These are phyloP conservation scores for Apotomis capreana DNA, from an alignment of 2,888 invertebrate species.

Conservation along the genomic window DNA sequence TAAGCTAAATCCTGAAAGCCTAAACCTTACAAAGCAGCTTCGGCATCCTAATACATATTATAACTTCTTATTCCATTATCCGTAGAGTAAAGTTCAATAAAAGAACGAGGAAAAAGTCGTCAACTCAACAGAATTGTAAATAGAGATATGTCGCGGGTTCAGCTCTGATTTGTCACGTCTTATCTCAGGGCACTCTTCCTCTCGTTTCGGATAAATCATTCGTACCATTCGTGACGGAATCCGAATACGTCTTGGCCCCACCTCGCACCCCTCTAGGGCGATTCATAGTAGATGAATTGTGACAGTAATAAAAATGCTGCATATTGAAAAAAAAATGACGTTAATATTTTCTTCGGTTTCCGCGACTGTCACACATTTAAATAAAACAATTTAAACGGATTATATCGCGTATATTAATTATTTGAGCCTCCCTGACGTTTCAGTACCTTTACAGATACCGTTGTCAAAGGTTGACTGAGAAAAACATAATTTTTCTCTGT, in stretches of 20 bases:
- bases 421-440: no score
- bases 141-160: slow-evolving; percentile 52
- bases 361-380: no score
- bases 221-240: slow-evolving; percentile 59
- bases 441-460: no score
- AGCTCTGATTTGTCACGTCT: slow-evolving; percentile 65
- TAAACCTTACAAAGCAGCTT: slow-evolving; percentile 44
- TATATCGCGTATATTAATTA: no score
- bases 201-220: slow-evolving; percentile 63
- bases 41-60: slow-evolving; percentile 43
- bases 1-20: not conserved
- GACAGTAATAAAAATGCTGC: slow-evolving; percentile 8
- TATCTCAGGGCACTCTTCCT: slow-evolving; percentile 56
- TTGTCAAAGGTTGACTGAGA: no score
- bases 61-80: slow-evolving; percentile 58
- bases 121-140: slow-evolving; percentile 50
- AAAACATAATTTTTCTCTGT: no score
- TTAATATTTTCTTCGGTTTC: no score
- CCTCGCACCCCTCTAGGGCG: slow-evolving; percentile 36
- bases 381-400: no score
- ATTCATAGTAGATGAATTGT: not conserved
- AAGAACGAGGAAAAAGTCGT: slow-evolving; percentile 45
- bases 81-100: slow-evolving; percentile 46
- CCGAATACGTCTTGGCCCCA: slow-evolving; percentile 56
- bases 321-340: not conserved